Base-by-base conservation (phyloP, 1,140 invertebrate genomes). In the Artemia franciscana region DNA sequence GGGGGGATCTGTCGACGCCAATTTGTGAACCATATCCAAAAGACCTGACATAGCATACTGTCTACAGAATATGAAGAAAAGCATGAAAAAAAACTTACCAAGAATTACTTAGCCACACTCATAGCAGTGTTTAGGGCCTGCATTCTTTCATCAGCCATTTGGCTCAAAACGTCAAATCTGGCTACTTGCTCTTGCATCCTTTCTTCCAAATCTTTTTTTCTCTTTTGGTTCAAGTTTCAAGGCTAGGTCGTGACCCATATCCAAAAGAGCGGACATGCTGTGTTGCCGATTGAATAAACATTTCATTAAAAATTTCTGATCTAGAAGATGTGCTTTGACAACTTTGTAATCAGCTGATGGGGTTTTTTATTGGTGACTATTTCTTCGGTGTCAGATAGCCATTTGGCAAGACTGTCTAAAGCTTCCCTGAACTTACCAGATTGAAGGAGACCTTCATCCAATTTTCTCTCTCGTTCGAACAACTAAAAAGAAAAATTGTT, bases 361-460 rank as follows among this genome's bases (percentile, higher is more conserved):
- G 92, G 82, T 74, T 94, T 92, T 75, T 98, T 93, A 74, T 96
- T 94, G 56, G 85, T 84, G 5, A 97, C 88, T 82, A 97, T 87
- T 65, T 97, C 90, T 73, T 95, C 91, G 0, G 90, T 93, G 67
- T 95, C 91, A 1, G 84, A 82, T 25, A 98, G 71, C 95, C 94
- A 98, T 71, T 93, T 91, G 66, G 61, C 62, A 5, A 65, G 62
- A 12, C 61, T 61, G 21, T 64, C 24, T 15, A 64, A 26, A 1
- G 93, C 92, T 73, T 98, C 94, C 69, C 93, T 86, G 79, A 97
- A 95, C 73, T 95, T 93, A 51, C 93, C 94, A 24, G 90, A 91
- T 68, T 95, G 90, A 2, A 97, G 74, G 5, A 96, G 75, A 1
- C 88, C 92, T 28, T 87, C 84, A 73, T 97, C 92, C 7, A 97